phyloP scores from a whole-genome alignment of 1,140 invertebrate species.

The Trichonephila clavipes region DNA sequence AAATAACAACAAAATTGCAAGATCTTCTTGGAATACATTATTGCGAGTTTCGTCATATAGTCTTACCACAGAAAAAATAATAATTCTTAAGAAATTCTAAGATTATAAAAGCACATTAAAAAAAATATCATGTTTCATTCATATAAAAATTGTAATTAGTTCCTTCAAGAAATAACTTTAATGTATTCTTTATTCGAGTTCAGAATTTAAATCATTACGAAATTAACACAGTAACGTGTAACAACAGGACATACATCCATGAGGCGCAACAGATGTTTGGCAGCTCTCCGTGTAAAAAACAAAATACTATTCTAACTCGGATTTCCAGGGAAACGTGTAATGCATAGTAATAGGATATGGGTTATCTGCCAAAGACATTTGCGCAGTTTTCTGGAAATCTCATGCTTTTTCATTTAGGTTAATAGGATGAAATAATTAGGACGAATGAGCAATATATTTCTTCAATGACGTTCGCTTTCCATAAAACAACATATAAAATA shows the following conservation, averaged over 20 bases:
- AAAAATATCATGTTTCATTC: not conserved
- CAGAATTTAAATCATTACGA: not conserved
- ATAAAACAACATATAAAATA: conserved; percentile 30
- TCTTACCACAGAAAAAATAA: too few relatives aligned
- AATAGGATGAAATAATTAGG: conserved; percentile 73
- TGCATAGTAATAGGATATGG: conserved; percentile 28
- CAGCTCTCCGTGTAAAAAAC: not conserved
- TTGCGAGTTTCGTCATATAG: too few relatives aligned
- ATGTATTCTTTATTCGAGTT: not conserved
- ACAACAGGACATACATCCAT: not conserved
- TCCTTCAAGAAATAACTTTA: not conserved
- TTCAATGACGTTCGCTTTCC: conserved; percentile 42
- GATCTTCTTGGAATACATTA: too few relatives aligned
- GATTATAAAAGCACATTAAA: not conserved
- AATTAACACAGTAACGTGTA: conserved; percentile 1
- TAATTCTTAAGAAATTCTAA: too few relatives aligned
- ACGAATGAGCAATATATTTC: conserved; percentile 47
- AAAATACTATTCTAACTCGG: conserved; percentile 32
- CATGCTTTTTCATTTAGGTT: conserved; percentile 32
- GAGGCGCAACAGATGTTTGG: conserved; percentile 5
- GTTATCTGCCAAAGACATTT: conserved; percentile 10
- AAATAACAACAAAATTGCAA: too few relatives aligned
- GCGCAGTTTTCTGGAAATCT: conserved; percentile 18
- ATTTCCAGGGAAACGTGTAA: conserved; percentile 13
- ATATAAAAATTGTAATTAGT: conserved; percentile 1